Base-by-base conservation (phyloP, 2,113 vertebrate genomes). In the Puffinus mauretanicus region DNA sequence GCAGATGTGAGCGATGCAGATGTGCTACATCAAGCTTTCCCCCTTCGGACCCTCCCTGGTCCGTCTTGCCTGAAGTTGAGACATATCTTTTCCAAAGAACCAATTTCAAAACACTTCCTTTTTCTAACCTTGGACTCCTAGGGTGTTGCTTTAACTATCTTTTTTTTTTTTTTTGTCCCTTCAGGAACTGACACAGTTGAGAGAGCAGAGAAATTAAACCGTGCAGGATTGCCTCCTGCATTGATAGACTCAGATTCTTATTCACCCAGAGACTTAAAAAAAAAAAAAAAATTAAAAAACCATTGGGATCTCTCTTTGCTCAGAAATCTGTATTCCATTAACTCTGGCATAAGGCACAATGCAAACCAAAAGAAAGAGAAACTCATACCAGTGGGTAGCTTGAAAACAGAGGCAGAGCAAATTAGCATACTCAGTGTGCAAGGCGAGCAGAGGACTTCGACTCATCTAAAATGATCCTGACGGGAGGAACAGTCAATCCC, bases 161-260 rank as follows among this genome's bases (percentile, higher is more conserved):
- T 26, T 44, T 34, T 19, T 13, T 34, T 19, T 13, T 17, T 81
- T 54, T 30, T 34, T 40, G 61, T 82, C 83, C 88, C 69, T 92
- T 75, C 72, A 88, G 86, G 90, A 95, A 26, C 36, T 42, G 90
- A 83, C 42, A 92, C 92, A 94, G 72, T 78, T 91, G 95, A 96
- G 80, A 88, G 88, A 95, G 88, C 92, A 92, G 81, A 79, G 86
- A 91, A 96, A 95, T 91, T 91, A 91, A 94, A 84, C 52, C 38
- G 57, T n/a, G 81, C 83, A 69, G 81, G 47, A 75, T 42, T 85
- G 54, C 61, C 72, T 89, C 88, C 73, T 88, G 77, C 80, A 71
- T n/a, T 62, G 72, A 91, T 54, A 80, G 47, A 16, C 52, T 88
- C 34, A 1, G 80, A 70, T 94, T 88, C 84, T 88, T 84, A 90